Evolutionary conservation across 2,113 vertebrate species (phyloP).

Genomic region (Atractosteus spatula): DNA sequence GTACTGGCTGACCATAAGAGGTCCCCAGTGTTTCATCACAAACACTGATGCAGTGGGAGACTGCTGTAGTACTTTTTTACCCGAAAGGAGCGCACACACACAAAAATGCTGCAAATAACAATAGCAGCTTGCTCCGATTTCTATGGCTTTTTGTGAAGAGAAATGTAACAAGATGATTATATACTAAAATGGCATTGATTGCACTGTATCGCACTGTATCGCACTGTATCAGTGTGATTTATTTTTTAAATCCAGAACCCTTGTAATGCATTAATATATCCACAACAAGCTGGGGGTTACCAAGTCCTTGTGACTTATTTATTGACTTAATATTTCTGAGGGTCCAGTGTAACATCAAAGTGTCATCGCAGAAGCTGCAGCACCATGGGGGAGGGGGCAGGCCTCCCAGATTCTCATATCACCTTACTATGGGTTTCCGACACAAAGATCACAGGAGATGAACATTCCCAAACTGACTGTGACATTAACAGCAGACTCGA

Average conservation of each 20-base stretch:
- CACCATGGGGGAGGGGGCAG: background rate
- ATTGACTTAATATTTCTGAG: background rate
- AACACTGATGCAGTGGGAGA: background rate
- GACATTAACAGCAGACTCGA: background rate
- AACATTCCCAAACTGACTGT: background rate
- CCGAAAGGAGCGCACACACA: background rate
- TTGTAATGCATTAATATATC: no score
- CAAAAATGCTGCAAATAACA: background rate
- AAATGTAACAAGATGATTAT: background rate
- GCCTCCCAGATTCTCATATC: background rate
- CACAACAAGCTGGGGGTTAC: no score
- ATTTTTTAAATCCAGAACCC: no score
- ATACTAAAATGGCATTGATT: background rate
- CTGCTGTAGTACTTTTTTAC: no score
- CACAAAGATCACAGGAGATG: background rate
- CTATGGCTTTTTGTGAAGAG: background rate
- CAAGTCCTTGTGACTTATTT: background rate
- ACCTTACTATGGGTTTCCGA: background rate
- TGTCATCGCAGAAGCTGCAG: background rate
- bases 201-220: background rate
- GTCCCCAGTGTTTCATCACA: slow-evolving; percentile 39
- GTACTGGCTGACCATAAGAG: slow-evolving; percentile 35
- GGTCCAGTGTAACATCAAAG: background rate
- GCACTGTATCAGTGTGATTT: background rate
- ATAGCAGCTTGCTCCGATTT: background rate